Conservation (phyloP, 2,888 invertebrate species). For the Drosophila vallismaia region DNA sequence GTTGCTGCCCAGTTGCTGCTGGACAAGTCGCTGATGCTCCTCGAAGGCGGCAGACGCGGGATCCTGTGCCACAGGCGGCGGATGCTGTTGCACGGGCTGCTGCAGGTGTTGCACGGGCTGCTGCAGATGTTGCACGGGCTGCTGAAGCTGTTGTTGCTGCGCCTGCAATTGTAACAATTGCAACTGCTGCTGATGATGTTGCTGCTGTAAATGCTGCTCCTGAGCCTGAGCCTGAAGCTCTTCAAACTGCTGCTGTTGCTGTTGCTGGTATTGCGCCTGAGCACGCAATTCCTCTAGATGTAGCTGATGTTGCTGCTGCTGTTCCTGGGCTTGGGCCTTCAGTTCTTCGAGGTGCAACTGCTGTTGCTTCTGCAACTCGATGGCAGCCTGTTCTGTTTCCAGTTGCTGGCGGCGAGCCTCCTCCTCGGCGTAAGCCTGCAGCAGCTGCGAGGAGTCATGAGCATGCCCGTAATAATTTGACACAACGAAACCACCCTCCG, state of each 20-base stretch:
- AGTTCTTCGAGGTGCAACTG: constrained; percentile 57
- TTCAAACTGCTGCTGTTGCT: constrained; percentile 57
- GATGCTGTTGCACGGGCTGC: constrained; percentile 53
- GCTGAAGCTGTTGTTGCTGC: constrained; percentile 66
- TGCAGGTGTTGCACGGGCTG: constrained; percentile 62
- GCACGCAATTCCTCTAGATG: constrained; percentile 64
- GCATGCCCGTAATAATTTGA: constrained; percentile 82
- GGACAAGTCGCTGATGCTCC: constrained; percentile 80
- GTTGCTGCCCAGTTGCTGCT: constrained; percentile 80
- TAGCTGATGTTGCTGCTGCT: constrained; percentile 68
- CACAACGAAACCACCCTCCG: constrained; percentile 81
- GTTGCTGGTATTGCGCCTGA: constrained; percentile 50
- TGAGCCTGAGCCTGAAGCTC: constrained; percentile 56
- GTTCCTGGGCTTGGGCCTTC: constrained; percentile 51
- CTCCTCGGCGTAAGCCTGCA: constrained; percentile 81
- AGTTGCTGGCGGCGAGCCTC: constrained; percentile 76
- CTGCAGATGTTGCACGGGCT: constrained; percentile 59
- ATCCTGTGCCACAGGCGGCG: constrained; percentile 58
- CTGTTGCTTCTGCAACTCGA: constrained; percentile 75
- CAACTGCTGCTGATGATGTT: constrained; percentile 57
- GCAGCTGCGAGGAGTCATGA: constrained; percentile 79
- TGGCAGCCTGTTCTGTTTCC: constrained; percentile 76
- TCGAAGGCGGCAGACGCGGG: constrained; percentile 74
- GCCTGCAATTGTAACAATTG: constrained; percentile 53
- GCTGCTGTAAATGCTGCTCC: constrained; percentile 68